Evolutionary conservation across 2,113 vertebrate genomes (phyloP), one percentile per base, ranked within the genome.

Genomic region (Elachura formosa): DNA sequence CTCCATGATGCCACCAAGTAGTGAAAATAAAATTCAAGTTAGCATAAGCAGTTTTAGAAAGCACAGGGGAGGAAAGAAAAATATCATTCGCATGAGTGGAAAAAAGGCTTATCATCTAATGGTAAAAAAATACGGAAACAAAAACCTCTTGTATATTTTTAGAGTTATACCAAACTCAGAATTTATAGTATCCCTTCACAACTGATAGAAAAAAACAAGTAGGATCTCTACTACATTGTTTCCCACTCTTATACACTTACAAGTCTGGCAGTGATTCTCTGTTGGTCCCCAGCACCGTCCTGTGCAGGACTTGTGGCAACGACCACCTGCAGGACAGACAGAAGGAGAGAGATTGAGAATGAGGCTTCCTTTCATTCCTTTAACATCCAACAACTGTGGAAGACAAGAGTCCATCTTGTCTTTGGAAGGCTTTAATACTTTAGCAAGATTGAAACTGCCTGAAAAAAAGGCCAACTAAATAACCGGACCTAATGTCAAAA

Each of bases 201-300:
- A 59, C 3, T 54, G 25, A 26, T 54, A 75, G 8, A 19, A 75
- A n/a, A 40, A 51, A 31, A 29, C 46, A 51, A 4, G 10, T 4
- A 52, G n/a, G 23, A 86, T 55, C 24, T 55, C 17, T 40, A 12
- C 25, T 46, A 21, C 15, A 36, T 34, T 4, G 26, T 61, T 92
- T 68, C 89, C 41, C 40, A 40, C 21, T 5, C 51, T 36, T 33
- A 52, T 49, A 74, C 73, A 99, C 99, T 99, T 98, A 99, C 99
- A 97, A 67, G 97, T 99, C 96, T 99, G 99, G 96, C 99, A 99
- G 89, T 99, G 99, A 75, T 98, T 98, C 64, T 99, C 99, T 12
- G 98, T 98, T 61, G 98, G 98, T 71, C 99, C 99, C 99, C 99
- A 99, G 96, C 99, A 99, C 51, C 99, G 98, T 67, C 99, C 99